Conservation (phyloP, 2,888 invertebrate species). For the Beris morrisii region DNA sequence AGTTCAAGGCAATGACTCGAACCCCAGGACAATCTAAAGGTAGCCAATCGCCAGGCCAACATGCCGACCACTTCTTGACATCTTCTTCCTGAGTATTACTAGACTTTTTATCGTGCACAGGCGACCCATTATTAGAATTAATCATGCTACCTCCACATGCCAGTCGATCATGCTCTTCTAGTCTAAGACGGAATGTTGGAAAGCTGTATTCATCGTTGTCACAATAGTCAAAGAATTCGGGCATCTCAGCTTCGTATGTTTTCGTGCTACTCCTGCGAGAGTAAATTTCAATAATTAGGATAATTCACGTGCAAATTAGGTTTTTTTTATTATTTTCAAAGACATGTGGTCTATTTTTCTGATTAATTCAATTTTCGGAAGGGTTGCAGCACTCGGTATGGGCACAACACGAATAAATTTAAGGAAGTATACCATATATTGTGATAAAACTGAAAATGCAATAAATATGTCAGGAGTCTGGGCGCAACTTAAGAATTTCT, state of each 20-base stretch:
- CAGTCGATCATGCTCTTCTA: conserved; percentile 45
- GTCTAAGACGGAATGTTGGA: conserved; percentile 52
- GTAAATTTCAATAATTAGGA: neutral
- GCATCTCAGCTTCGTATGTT: conserved; percentile 48
- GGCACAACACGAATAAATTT: too few species aligned
- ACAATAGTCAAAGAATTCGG: conserved; percentile 47
- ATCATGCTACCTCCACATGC: neutral
- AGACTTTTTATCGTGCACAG: neutral
- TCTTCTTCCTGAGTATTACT: conserved; percentile 36
- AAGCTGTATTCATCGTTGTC: conserved; percentile 53
- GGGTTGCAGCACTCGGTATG: neutral
- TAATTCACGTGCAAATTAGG: neutral
- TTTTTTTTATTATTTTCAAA: neutral
- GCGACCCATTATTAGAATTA: neutral
- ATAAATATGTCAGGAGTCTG: too few species aligned
- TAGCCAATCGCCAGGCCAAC: conserved; percentile 89
- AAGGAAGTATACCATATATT: too few species aligned
- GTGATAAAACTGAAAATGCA: too few species aligned
- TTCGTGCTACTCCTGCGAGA: conserved; percentile 41
- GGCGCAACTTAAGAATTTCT: too few species aligned
- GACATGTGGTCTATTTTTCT: too few species aligned
- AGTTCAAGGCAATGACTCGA: conserved; percentile 78
- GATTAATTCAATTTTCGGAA: neutral
- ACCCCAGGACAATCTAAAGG: conserved; percentile 74
- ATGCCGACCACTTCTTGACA: conserved; percentile 62